Conservation (phyloP, 2,888 invertebrate genomes). For the Cryptus armator region DNA sequence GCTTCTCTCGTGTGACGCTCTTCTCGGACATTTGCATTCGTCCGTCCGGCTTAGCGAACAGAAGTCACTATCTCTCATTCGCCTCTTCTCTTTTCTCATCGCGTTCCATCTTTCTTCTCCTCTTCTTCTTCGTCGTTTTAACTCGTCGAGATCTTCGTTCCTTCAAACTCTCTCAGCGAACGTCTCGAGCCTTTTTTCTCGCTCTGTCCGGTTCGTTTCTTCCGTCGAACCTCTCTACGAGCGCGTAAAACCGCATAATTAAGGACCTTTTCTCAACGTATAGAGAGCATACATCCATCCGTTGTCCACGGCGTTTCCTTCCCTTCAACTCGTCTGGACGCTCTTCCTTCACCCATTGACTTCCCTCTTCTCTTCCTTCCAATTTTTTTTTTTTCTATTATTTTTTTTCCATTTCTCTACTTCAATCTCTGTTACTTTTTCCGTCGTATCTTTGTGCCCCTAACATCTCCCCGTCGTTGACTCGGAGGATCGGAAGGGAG, state of each 20-base stretch:
- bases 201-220: slow-evolving; percentile 32
- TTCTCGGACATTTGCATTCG: slow-evolving; percentile 79
- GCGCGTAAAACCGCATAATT: slow-evolving; percentile 82
- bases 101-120: slow-evolving; percentile 13
- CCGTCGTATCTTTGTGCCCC: slow-evolving; percentile 46
- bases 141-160: slow-evolving; percentile 44
- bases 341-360: slow-evolving; percentile 19
- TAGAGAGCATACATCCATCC: slow-evolving; percentile 68
- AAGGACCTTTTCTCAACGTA: slow-evolving; percentile 74
- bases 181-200: slow-evolving; percentile 40
- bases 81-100: slow-evolving; percentile 28
- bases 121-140: slow-evolving; percentile 38
- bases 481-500: slow-evolving; percentile 52
- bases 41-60: slow-evolving; percentile 53
- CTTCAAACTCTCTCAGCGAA: slow-evolving; percentile 61
- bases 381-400: slow-evolving; percentile 7
- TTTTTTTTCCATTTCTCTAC: slow-evolving; percentile 38
- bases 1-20: slow-evolving; percentile 52
- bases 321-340: not conserved
- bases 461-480: slow-evolving; percentile 36
- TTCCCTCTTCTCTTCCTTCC: slow-evolving; percentile 5
- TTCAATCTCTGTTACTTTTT: slow-evolving; percentile 35
- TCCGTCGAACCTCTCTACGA: slow-evolving; percentile 63
- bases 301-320: slow-evolving; percentile 47
- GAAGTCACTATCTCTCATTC: slow-evolving; percentile 35